Base-by-base conservation (phyloP, 2,113 vertebrate genomes). In the Mola mola region DNA sequence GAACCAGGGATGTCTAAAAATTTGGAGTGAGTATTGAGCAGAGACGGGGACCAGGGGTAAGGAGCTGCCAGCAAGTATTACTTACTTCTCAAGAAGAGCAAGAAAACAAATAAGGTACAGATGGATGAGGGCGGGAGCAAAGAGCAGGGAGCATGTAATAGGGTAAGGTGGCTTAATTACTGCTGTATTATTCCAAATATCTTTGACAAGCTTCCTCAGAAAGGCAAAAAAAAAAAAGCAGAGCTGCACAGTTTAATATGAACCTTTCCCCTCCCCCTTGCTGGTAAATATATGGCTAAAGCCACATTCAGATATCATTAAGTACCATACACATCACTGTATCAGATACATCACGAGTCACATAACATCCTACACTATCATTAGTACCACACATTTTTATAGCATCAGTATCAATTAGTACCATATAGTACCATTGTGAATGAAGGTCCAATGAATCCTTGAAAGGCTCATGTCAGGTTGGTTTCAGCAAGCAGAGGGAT, bases 251-350 rank as follows among this genome's bases (percentile, higher is more conserved):
- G 90, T 88, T 90, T 88, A 74, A 75, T 89, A 75, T 82, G 75
- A 87, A 89, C 81, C 82, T 66, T 75, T 78, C 77, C 66, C 83
- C 86, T 79, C 83, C 82, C 88, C 89, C 63, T 84, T 93, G 92
- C 91, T 93, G 92, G 91, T 93, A 91, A 88, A 89, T 84, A 86
- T 85, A 86, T 91, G 90, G 91, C 89, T 79, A 65, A 68, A 85
- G 91, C 90, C 90, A 91, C 81, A 81, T 84, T 89, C 83, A 84
- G 82, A 83, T 85, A 75, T 87, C 72, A 81, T 83, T 80, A 84
- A 85, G 82, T 83, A 88, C 82, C 83, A 83, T 85, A 89, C 75
- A 84, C 86, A 64, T 86, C 72, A 85, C 82, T 82, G 84, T 89
- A 84, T 84, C 82, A 87, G 80, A 84, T 79, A 87, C 85, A 81